phyloP scores from a whole-genome alignment of 2,888 invertebrate genomes.

The Trachelus stipa region DNA sequence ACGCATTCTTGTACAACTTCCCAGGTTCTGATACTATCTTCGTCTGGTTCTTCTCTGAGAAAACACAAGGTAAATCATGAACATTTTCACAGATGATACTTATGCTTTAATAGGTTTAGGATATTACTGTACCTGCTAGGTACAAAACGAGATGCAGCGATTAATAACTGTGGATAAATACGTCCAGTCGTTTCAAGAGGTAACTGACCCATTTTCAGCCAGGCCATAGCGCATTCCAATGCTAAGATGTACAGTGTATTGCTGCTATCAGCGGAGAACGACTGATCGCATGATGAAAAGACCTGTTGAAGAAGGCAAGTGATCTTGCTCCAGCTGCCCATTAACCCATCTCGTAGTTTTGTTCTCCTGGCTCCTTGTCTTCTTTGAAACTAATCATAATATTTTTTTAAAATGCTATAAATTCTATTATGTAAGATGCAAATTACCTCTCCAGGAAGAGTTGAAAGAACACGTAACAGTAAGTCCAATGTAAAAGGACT shows the following conservation, averaged over 20 bases:
- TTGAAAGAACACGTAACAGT: constrained; percentile 84
- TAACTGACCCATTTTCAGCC: constrained; percentile 55
- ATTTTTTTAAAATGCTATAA: constrained; percentile 21
- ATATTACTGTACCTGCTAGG: constrained; percentile 42
- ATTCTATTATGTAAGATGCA: constrained; percentile 26
- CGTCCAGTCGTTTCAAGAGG: constrained; percentile 52
- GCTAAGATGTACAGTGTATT: constrained; percentile 47
- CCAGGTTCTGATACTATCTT: constrained; percentile 46
- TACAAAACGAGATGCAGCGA: constrained; percentile 53
- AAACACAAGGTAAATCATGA: not conserved
- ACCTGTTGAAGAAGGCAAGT: constrained; percentile 57
- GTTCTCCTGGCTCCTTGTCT: constrained; percentile 33
- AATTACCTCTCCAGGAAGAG: constrained; percentile 88
- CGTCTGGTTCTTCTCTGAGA: constrained; percentile 41
- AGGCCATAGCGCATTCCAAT: constrained; percentile 55
- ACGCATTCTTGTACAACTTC: constrained; percentile 57
- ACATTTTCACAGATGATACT: not conserved
- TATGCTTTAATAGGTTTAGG: not conserved
- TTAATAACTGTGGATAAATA: constrained; percentile 54
- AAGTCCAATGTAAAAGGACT: constrained; percentile 74
- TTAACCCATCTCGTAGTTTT: constrained; percentile 42
- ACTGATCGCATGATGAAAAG: constrained; percentile 50
- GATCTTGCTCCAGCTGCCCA: constrained; percentile 53
- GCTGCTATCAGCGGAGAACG: constrained; percentile 31
- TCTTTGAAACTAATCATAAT: constrained; percentile 43